These are phyloP conservation scores for Diabrotica undecimpunctata DNA, from an alignment of 1,140 invertebrate genomes.

Conservation along the genomic window DNA sequence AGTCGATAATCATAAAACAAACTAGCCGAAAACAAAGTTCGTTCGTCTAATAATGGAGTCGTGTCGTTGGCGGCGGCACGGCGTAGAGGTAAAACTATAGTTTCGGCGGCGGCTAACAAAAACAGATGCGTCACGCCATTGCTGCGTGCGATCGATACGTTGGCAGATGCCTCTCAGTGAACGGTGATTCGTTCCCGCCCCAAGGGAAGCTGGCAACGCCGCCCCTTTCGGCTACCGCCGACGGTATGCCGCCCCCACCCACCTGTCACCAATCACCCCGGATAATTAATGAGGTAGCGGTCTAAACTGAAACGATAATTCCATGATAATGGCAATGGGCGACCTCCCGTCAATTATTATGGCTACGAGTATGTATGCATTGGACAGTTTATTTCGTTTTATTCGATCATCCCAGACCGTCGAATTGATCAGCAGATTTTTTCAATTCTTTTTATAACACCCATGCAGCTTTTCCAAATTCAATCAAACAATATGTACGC, in stretches of 20 bases:
- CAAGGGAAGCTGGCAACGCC: slow-evolving; percentile 17
- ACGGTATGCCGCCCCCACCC: slow-evolving; percentile 26
- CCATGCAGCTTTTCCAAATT: too few relatives aligned
- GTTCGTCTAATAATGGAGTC: neutral
- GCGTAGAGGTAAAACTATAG: neutral
- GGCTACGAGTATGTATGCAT: neutral
- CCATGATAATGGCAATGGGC: slow-evolving; percentile 45
- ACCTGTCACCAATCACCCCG: slow-evolving; percentile 43
- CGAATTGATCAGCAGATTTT: neutral
- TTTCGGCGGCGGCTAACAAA: slow-evolving; percentile 18
- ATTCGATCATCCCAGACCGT: neutral
- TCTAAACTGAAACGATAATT: slow-evolving; percentile 49
- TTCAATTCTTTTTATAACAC: too few relatives aligned
- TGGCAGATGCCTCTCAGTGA: slow-evolving; percentile 35
- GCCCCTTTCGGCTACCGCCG: slow-evolving; percentile 8
- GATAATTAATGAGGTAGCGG: slow-evolving; percentile 46
- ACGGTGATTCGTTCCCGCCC: slow-evolving; percentile 21
- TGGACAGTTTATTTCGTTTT: neutral
- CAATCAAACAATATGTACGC: too few relatives aligned
- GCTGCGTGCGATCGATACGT: slow-evolving; percentile 35
- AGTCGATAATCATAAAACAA: neutral
- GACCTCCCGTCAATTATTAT: slow-evolving; percentile 38
- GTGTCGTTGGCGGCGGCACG: slow-evolving; percentile 4
- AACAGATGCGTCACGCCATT: slow-evolving; percentile 38
- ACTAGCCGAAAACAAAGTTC: slow-evolving; percentile 2